A percentile compares a stretch with the other conserved stretches of the same genome.
phyloP scores from a whole-genome alignment of 2,113 vertebrate species.

The human (Homo sapiens) region GRCh38 chr7:33833501-33834000 shows the following conservation, averaged over 20 bases:
- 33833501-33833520: too few relatives aligned
- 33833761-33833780: background rate
- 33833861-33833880: background rate
- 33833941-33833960: background rate
- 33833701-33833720: background rate
- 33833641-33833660: too few relatives aligned
- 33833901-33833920: background rate
- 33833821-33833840: background rate
- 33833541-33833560: too few relatives aligned
- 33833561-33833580: too few relatives aligned
- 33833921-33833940: background rate
- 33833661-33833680: too few relatives aligned
- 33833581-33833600: too few relatives aligned
- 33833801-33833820: background rate
- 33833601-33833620: too few relatives aligned
- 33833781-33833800: background rate
- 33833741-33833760: background rate
- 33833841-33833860: fast-evolving
- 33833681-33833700: background rate
- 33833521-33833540: too few relatives aligned
- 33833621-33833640: too few relatives aligned
- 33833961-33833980: background rate
- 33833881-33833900: fast-evolving
- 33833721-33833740: background rate
- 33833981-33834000: background rate